Evolutionary conservation across 2,797 vertebrate genomes (phyloP).

Genomic region (Sebastolobus alascanus): DNA sequence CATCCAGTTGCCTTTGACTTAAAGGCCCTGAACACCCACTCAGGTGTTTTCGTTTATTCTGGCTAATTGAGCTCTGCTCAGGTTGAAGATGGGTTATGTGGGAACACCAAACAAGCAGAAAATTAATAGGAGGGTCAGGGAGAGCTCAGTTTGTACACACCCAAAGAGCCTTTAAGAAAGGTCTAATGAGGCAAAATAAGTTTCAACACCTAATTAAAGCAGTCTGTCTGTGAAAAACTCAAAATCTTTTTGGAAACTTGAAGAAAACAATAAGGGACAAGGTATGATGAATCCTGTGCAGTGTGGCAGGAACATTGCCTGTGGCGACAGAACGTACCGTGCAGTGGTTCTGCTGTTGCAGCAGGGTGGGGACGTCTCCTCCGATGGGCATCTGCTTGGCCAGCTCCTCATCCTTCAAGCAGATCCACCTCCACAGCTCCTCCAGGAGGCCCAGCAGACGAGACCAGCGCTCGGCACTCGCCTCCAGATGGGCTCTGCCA

Average conservation of each 20-base stretch:
- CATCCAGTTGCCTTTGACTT: background rate
- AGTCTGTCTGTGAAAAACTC: background rate
- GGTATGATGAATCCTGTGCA: conserved; percentile 18
- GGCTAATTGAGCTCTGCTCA: background rate
- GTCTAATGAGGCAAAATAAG: background rate
- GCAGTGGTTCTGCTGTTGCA: conserved; percentile 94
- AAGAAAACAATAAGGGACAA: conserved; percentile 1
- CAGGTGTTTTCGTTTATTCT: background rate
- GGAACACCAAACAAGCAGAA: background rate
- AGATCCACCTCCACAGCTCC: conserved; percentile 96
- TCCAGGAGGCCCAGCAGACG: conserved; percentile 92
- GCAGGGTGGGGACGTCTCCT: conserved; percentile 94
- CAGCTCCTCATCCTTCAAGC: conserved; percentile 94
- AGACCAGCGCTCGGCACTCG: conserved; percentile 95
- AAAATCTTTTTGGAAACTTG: background rate
- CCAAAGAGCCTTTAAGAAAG: background rate
- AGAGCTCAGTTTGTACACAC: background rate
- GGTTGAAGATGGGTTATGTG: background rate
- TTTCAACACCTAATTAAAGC: background rate
- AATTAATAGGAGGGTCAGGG: background rate
- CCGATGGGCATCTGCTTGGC: conserved; percentile 96
- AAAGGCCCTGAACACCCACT: background rate
- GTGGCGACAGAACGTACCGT: conserved; percentile 69
- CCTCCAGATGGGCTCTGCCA: conserved; percentile 94
- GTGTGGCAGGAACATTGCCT: conserved; percentile 20